A percentile compares a stretch with the other conserved stretches of the same genome.
Conservation (phyloP, 2,113 vertebrate genomes). For the Brachyhypopomus occidentalis region DNA sequence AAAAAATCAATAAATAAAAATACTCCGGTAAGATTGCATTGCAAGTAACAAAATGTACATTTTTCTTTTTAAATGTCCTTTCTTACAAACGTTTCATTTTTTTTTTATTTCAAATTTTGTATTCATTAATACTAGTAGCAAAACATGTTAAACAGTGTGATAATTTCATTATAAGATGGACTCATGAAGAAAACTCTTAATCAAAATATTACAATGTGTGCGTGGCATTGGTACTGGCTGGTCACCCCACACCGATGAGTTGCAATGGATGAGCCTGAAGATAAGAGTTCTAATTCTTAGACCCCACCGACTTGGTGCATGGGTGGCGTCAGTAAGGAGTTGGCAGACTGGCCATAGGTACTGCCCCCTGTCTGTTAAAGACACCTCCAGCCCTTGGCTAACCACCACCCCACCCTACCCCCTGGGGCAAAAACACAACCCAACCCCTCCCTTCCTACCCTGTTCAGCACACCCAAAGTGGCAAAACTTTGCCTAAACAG, state of each 20-base stretch:
- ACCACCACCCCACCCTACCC: conserved; percentile 56
- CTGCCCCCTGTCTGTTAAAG: conserved; percentile 47
- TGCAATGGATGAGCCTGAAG: conserved; percentile 65
- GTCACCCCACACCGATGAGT: conserved; percentile 50
- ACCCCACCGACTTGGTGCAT: conserved; percentile 60
- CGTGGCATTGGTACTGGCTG: conserved; percentile 67
- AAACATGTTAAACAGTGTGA: conserved; percentile 71
- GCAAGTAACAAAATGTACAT: conserved; percentile 67
- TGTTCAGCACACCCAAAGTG: conserved; percentile 46
- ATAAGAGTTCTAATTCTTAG: conserved; percentile 61
- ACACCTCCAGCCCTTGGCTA: conserved; percentile 49
- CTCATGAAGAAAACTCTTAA: conserved; percentile 70
- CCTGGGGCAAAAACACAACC: conserved; percentile 33
- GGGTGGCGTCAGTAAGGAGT: conserved; percentile 64
- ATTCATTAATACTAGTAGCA: conserved; percentile 73
- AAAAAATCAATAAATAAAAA: conserved; percentile 66
- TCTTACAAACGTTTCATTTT: conserved; percentile 62
- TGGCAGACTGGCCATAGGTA: conserved; percentile 58
- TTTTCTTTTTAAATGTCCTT: conserved; percentile 61
- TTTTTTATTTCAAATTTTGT: conserved; percentile 55
- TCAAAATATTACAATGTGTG: conserved; percentile 70
- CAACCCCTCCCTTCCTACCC: conserved; percentile 39
- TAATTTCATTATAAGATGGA: conserved; percentile 65
- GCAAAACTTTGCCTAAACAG: conserved; percentile 41
- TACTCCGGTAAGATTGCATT: conserved; percentile 70